Evolutionary conservation across 2,797 vertebrate genomes (phyloP), one percentile per base, ranked within the genome.

Genomic region (Columba guinea): DNA sequence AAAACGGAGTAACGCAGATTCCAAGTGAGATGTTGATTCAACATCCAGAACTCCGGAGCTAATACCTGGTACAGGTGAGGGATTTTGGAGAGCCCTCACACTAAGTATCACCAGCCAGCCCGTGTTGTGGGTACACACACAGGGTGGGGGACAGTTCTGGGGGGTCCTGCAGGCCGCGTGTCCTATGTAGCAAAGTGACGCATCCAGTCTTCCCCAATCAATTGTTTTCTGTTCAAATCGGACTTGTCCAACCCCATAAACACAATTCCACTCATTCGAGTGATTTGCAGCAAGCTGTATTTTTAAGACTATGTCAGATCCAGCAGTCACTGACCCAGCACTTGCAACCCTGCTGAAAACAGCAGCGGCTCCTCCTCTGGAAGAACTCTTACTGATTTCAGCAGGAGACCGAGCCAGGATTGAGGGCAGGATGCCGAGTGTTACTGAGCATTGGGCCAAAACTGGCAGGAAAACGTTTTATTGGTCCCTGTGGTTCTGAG

Each of bases 281-380:
- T 17, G 18, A 74, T n/a, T 15, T n/a, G n/a, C 78, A 68, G 67
- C 28, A 55, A 49, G 0, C 3, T 44, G 8, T 24, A 3, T 21
- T 75, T 80, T 85, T 64, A 75, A 88, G 87, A 39, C 65, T 44
- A 18, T 8, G 76, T 62, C 82, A 4, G 1, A 34, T 24, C 56
- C 34, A 41, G 49, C 71, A 76, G 76, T 37, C 87, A 10, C 55
- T 49, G 27, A 56, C 9, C 46, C 35, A 46, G 81, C 52, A 24
- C 90, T 58, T 51, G 28, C 67, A 48, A n/a, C 27, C 8, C 87
- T 53, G 83, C 87, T 88, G 80, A n/a, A 62, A 90, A 39, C 94
- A 89, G 74, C 87, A 32, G 86, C 86, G 84, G 85, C 91, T 94
- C 84, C 87, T 90, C 82, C 81, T 80, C 81, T 2, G 46, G 53